Evolutionary conservation across 2,797 vertebrate genomes (phyloP).

Genomic region (Chrosomus eos): DNA sequence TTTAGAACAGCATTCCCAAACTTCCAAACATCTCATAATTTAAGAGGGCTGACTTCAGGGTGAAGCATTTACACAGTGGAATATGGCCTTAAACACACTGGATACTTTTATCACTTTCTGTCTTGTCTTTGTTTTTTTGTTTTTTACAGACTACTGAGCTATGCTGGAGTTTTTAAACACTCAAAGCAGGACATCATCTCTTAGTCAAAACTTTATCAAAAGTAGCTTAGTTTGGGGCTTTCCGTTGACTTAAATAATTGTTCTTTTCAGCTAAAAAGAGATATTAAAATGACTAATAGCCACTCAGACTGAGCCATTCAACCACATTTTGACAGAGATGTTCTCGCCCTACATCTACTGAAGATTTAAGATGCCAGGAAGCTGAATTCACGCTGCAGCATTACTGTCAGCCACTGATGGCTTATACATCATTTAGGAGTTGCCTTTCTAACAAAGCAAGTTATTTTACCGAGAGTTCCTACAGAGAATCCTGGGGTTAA

Average conservation of each 20-base stretch:
- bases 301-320: conserved; percentile 8
- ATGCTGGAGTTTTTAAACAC: conserved; percentile 3
- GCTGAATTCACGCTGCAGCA: not conserved
- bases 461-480: not conserved
- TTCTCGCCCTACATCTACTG: not conserved
- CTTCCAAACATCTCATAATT: conserved; percentile 34
- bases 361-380: conserved; percentile 27
- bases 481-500: conserved; percentile 20
- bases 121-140: not conserved
- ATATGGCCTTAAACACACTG: conserved; percentile 13
- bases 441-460: not conserved
- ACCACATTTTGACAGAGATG: conserved; percentile 9
- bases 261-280: conserved; percentile 1
- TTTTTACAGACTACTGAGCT: not conserved
- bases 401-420: conserved; percentile 11
- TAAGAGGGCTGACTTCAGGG: conserved; percentile 44
- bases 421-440: conserved; percentile 8
- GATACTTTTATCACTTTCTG: not conserved
- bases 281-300: conserved; percentile 21
- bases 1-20: conserved; percentile 35
- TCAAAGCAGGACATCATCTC: not conserved
- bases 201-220: not conserved
- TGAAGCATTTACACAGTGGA: conserved; percentile 24
- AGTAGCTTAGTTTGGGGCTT: not conserved
- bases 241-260: not conserved